Conservation (phyloP, 2,113 vertebrate genomes). For the Tragelaphus buxtoni region DNA sequence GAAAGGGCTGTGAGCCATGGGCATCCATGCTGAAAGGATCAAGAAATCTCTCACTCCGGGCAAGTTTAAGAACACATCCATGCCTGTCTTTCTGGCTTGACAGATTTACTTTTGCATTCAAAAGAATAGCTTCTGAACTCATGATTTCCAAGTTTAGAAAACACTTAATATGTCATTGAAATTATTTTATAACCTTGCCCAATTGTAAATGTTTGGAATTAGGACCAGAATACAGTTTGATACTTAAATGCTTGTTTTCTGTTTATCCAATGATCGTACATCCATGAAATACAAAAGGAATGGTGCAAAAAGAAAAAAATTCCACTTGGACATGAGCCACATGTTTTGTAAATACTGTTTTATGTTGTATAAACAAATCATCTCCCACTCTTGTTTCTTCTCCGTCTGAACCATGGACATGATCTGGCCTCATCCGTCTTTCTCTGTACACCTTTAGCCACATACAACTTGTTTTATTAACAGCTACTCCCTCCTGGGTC, state of each 20-base stretch:
- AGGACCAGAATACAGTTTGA: neutral
- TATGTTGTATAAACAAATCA: neutral
- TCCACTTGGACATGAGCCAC: neutral
- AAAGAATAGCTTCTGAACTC: neutral
- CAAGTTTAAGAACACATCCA: neutral
- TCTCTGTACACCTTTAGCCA: neutral
- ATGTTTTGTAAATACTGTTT: neutral
- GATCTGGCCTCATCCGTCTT: neutral
- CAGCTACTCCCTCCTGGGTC: neutral
- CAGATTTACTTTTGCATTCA: neutral
- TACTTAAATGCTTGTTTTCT: conserved; percentile 9
- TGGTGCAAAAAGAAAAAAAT: neutral
- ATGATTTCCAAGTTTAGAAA: neutral
- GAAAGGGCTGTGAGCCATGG: neutral
- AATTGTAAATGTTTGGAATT: neutral
- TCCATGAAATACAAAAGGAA: neutral
- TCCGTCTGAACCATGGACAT: neutral
- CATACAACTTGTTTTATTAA: neutral
- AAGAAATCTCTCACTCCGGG: too few species aligned
- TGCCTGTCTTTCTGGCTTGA: neutral
- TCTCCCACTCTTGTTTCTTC: neutral
- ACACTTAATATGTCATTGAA: neutral
- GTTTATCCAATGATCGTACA: neutral
- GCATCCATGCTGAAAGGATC: neutral
- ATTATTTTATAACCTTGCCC: neutral